phyloP scores from a whole-genome alignment of 2,113 vertebrate species.

The Halcyon malimbica region DNA sequence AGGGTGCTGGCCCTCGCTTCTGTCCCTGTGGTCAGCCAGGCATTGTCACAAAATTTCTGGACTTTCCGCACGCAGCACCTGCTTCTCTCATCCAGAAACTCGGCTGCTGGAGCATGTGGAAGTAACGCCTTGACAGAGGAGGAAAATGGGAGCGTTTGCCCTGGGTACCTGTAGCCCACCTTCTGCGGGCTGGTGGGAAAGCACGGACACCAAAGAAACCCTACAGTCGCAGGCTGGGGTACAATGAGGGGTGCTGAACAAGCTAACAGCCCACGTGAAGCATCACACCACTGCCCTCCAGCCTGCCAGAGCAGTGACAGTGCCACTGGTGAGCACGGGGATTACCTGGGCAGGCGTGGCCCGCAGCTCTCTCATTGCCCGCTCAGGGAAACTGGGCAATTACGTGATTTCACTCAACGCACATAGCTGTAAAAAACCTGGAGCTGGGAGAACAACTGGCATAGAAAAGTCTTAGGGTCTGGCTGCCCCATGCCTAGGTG shows the following conservation, averaged over 20 bases:
- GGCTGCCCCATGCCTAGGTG: not conserved
- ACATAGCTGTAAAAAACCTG: not conserved
- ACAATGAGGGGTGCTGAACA: rapidly evolving
- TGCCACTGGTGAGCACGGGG: rapidly evolving
- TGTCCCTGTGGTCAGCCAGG: not conserved
- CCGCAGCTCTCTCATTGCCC: not conserved
- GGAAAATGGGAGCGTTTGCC: not conserved
- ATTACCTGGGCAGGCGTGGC: not conserved
- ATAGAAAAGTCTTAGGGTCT: not conserved
- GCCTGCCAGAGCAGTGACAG: not conserved
- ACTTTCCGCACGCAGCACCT: not conserved
- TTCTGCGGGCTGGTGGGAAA: not conserved
- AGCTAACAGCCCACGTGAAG: rapidly evolving
- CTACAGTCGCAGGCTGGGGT: rapidly evolving
- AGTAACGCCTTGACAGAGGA: rapidly evolving
- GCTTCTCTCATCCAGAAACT: slow-evolving; percentile 56
- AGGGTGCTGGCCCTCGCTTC: rapidly evolving
- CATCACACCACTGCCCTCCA: rapidly evolving
- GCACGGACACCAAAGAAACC: not conserved
- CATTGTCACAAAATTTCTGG: not conserved
- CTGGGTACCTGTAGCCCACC: no score
- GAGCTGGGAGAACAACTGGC: not conserved
- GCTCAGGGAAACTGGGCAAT: not conserved
- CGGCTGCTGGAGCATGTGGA: rapidly evolving
- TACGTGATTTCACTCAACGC: not conserved